These are phyloP conservation scores for Lonchura striata DNA, from an alignment of 2,113 vertebrate species.

Conservation along the genomic window DNA sequence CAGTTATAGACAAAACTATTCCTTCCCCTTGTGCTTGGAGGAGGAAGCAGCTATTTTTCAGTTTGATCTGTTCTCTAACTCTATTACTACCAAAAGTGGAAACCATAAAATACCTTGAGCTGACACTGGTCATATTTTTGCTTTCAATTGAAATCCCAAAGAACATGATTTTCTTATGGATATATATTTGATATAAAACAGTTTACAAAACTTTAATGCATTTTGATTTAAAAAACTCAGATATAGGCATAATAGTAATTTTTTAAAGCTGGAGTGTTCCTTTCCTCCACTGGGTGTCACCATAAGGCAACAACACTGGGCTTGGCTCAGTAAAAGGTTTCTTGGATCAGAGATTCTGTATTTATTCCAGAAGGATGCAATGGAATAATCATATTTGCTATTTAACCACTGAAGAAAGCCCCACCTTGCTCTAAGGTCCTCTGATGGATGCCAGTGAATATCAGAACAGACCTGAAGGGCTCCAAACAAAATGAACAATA, in stretches of 20 bases:
- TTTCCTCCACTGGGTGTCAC: conserved; percentile 74
- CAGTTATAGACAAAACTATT: neutral
- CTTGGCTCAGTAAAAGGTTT: neutral
- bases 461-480: neutral
- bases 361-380: neutral
- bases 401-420: neutral
- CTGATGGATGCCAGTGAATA: neutral
- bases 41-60: neutral
- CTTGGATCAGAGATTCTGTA: neutral
- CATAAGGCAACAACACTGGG: conserved; percentile 12
- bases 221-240: neutral
- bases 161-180: neutral
- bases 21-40: neutral
- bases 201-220: neutral
- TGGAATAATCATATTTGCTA: neutral
- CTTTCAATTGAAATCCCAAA: neutral
- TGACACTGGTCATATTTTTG: neutral
- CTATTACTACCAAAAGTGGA: neutral
- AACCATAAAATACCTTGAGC: neutral
- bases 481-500: neutral
- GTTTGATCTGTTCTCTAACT: neutral
- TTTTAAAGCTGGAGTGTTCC: neutral
- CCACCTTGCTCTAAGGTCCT: neutral
- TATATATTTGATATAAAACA: neutral
- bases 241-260: neutral